Conservation (phyloP, 2,888 invertebrate genomes). For the Rhodophaea formosa region DNA sequence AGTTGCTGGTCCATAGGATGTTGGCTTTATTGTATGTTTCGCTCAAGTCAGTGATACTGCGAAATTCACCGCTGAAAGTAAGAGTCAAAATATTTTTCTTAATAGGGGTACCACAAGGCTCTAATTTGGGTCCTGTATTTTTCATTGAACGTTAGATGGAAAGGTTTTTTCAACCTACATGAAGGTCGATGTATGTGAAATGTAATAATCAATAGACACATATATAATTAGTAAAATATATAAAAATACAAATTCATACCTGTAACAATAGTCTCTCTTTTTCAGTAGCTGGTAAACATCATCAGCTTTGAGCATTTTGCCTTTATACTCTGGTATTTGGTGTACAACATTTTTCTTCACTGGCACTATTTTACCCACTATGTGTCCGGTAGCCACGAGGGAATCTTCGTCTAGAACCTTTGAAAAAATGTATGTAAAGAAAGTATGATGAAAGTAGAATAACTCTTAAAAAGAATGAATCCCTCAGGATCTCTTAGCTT, state of each 20-base stretch:
- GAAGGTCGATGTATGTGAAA: no score
- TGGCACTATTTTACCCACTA: constrained; percentile 18
- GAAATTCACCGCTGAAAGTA: constrained; percentile 47
- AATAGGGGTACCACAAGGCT: no score
- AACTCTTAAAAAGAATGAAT: no score
- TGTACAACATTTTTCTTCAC: background rate
- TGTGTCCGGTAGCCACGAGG: constrained; percentile 42
- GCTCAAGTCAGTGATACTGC: constrained; percentile 42
- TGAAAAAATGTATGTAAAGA: constrained; percentile 26
- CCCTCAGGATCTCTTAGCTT: no score
- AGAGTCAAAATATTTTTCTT: background rate
- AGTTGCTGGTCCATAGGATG: constrained; percentile 85
- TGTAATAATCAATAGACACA: no score
- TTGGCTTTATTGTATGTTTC: constrained; percentile 47
- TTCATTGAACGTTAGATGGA: background rate
- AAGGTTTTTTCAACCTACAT: no score
- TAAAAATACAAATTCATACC: constrained; percentile 32
- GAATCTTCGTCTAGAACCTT: constrained; percentile 41
- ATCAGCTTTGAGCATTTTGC: constrained; percentile 31
- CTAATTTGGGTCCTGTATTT: no score
- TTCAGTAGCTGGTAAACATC: constrained; percentile 45
- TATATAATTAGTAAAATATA: no score
- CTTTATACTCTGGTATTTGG: constrained; percentile 16
- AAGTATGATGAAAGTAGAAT: background rate
- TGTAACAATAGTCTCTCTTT: constrained; percentile 42